phyloP scores from a whole-genome alignment of 35 echinoderm and acorn worm genomes.

The Apostichopus parvimensis region DNA sequence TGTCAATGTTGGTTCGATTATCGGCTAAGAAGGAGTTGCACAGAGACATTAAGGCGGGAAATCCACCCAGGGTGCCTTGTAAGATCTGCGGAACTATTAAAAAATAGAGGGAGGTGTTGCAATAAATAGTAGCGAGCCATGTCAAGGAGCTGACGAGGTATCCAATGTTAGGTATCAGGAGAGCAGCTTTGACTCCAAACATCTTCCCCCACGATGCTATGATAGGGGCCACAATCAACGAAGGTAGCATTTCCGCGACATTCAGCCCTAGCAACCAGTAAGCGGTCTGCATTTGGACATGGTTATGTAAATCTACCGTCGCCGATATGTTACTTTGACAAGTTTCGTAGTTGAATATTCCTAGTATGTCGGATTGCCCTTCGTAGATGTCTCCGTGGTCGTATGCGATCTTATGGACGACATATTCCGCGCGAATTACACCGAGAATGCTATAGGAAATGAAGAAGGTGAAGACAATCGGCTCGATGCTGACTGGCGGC shows the following conservation, averaged over 20 bases:
- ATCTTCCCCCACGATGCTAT: neutral
- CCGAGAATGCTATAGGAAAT: slow-evolving; percentile 46
- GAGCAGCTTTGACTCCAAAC: slow-evolving; percentile 8
- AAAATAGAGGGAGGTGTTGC: slow-evolving; percentile 23
- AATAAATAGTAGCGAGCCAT: slow-evolving; percentile 15
- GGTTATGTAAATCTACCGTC: slow-evolving; percentile 2
- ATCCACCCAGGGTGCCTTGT: slow-evolving; percentile 48
- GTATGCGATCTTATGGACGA: slow-evolving; percentile 29
- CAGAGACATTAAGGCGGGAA: slow-evolving; percentile 37
- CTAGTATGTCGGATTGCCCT: neutral
- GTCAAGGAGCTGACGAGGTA: slow-evolving; percentile 23
- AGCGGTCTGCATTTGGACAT: slow-evolving; percentile 24
- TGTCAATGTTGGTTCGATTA: neutral
- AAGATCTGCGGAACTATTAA: slow-evolving; percentile 26
- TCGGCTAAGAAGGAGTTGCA: slow-evolving; percentile 47
- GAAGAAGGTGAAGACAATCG: slow-evolving; percentile 41
- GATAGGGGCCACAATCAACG: slow-evolving; percentile 36
- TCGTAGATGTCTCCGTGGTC: slow-evolving; percentile 20
- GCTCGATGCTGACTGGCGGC: slow-evolving; percentile 32
- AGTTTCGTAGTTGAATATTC: neutral
- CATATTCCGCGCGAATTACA: slow-evolving; percentile 51
- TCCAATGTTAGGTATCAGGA: slow-evolving; percentile 38
- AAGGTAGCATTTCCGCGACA: slow-evolving; percentile 50
- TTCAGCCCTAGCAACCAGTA: slow-evolving; percentile 42
- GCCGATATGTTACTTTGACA: neutral